These are phyloP conservation scores for Tetragonisca angustula DNA, from an alignment of 2,888 invertebrate species.

Conservation along the genomic window DNA sequence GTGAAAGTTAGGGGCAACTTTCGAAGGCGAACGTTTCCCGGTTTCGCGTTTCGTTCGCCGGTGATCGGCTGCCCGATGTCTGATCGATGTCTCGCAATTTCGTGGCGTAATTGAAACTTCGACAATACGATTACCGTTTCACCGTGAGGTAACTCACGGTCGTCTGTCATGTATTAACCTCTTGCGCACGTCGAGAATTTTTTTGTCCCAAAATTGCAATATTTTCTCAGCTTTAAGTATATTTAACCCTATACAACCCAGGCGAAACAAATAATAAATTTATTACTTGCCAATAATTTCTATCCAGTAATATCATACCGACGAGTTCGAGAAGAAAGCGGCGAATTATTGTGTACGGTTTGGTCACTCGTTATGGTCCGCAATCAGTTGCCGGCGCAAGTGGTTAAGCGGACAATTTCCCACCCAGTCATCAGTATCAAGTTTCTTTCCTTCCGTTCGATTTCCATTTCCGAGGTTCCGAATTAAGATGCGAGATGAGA, in stretches of 20 bases:
- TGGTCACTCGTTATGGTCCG: too few species aligned
- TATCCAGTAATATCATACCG: too few species aligned
- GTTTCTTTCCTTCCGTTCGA: background rate
- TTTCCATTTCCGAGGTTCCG: background rate
- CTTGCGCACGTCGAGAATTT: too few species aligned
- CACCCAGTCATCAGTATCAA: background rate
- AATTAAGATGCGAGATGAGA: background rate
- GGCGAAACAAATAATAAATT: too few species aligned
- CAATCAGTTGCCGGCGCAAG: too few species aligned
- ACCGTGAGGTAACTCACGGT: background rate
- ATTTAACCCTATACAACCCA: too few species aligned
- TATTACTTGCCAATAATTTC: too few species aligned
- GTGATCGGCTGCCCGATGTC: background rate
- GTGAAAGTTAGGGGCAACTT: background rate
- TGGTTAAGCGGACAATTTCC: constrained; percentile 14
- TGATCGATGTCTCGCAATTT: constrained; percentile 29
- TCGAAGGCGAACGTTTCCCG: background rate
- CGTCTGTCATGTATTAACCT: background rate
- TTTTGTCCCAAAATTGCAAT: too few species aligned
- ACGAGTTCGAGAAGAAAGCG: too few species aligned
- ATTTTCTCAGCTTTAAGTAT: too few species aligned
- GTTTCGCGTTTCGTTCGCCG: background rate
- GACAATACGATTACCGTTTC: constrained; percentile 29
- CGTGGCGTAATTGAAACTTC: constrained; percentile 13
- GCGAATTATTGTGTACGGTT: too few species aligned